Percentiles rank a stretch among this genome's conserved stretches.
phyloP scores from a whole-genome alignment of 2,888 invertebrate species.

The Leucoma salicis region DNA sequence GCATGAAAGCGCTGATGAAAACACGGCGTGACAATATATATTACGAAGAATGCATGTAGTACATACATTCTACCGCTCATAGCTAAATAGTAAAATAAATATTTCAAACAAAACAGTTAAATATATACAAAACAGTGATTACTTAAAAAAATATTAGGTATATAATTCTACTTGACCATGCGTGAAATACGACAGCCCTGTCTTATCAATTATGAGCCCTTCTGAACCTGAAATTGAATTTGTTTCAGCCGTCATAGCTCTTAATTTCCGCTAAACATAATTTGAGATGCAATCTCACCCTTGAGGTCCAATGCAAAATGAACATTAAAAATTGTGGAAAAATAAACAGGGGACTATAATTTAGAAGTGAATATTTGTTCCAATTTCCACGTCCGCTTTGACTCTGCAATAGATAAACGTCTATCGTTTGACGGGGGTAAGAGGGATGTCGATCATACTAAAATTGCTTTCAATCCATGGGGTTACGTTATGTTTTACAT shows the following conservation, averaged over 20 bases:
- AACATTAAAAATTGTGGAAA: conserved; percentile 31
- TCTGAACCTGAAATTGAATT: conserved; percentile 70
- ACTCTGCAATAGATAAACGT: conserved; percentile 47
- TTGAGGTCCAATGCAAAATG: conserved; percentile 54
- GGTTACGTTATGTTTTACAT: conserved; percentile 37
- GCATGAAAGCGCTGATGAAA: too few relatives aligned
- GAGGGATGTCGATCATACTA: conserved; percentile 44
- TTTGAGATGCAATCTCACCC: conserved; percentile 71
- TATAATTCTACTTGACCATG: conserved; percentile 29
- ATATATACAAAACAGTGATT: too few relatives aligned
- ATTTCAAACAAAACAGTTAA: too few relatives aligned
- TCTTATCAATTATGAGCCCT: conserved; percentile 52
- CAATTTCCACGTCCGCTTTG: conserved; percentile 40
- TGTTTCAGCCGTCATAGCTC: conserved; percentile 67
- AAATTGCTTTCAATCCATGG: conserved; percentile 32
- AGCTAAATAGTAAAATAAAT: too few relatives aligned
- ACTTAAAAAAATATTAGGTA: too few relatives aligned
- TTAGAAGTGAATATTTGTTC: conserved; percentile 37
- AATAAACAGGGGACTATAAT: conserved; percentile 21
- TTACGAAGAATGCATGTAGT: too few relatives aligned
- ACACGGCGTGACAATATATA: too few relatives aligned
- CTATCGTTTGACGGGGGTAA: conserved; percentile 47
- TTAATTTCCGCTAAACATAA: conserved; percentile 76
- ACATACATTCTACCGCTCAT: too few relatives aligned
- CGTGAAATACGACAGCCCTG: conserved; percentile 38